Conservation (phyloP, 2,888 invertebrate species). For the Lingula anatina region DNA sequence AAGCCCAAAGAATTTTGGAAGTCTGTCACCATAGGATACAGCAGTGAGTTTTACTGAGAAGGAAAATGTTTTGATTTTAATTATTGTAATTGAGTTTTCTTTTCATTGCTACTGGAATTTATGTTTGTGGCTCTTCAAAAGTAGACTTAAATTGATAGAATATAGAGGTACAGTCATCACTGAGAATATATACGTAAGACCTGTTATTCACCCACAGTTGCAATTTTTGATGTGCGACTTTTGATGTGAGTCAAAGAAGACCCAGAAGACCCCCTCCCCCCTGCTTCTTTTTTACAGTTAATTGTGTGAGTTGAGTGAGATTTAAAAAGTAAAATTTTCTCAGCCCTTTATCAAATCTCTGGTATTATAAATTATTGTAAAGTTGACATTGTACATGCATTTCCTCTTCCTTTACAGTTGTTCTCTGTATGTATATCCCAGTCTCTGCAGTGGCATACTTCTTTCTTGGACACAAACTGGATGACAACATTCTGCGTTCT, state of each 20-base stretch:
- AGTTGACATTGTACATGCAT: background rate
- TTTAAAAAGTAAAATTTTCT: no score
- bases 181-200: background rate
- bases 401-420: constrained; percentile 18
- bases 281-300: no score
- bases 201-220: background rate
- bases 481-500: constrained; percentile 72
- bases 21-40: constrained; percentile 69
- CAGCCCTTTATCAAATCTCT: no score
- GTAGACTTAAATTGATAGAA: no score
- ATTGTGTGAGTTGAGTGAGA: no score
- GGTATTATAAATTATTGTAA: no score
- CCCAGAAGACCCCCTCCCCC: no score
- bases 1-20: constrained; percentile 68
- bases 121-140: background rate
- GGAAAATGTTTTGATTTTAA: background rate
- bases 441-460: constrained; percentile 65
- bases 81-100: background rate
- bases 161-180: no score
- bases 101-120: background rate
- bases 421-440: constrained; percentile 65
- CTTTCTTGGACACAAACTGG: constrained; percentile 64
- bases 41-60: constrained; percentile 54
- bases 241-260: no score
- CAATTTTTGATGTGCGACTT: background rate